phyloP scores from a whole-genome alignment of 2,797 vertebrate genomes.

The Trachops cirrhosus region DNA sequence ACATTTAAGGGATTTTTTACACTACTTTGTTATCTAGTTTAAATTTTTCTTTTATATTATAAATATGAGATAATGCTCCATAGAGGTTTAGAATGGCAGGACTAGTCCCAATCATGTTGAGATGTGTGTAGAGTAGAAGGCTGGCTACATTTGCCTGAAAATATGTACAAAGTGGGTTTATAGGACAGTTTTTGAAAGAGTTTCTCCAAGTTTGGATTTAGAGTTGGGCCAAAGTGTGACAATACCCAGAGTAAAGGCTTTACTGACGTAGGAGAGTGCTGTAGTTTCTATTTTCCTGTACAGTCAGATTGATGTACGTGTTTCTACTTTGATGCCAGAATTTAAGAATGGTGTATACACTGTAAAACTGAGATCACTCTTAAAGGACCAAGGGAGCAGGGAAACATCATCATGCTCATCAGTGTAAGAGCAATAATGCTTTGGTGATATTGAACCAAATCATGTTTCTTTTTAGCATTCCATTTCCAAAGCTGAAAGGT shows the following conservation, averaged over 20 bases:
- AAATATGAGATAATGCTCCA: background rate
- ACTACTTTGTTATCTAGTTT: background rate
- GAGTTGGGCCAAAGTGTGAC: background rate
- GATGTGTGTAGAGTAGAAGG: background rate
- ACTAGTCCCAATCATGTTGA: background rate
- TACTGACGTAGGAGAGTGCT: background rate
- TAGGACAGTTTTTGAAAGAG: background rate
- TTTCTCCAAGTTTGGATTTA: background rate
- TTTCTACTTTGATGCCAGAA: background rate
- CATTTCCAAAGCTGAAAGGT: slow-evolving; percentile 2
- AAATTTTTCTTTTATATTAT: background rate
- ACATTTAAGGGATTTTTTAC: background rate
- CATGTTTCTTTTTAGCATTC: slow-evolving; percentile 4
- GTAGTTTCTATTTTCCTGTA: background rate
- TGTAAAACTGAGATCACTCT: background rate
- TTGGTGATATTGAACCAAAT: slow-evolving; percentile 15
- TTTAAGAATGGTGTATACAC: background rate
- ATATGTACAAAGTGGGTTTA: background rate
- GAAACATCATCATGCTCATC: background rate
- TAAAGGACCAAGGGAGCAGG: background rate
- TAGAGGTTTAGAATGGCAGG: background rate
- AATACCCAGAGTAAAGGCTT: background rate
- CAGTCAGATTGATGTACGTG: background rate
- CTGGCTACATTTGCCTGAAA: background rate
- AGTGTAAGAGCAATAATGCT: background rate